Percentiles rank a stretch among this genome's conserved stretches.
These are phyloP conservation scores for Melanotaenia pygmaea DNA, from an alignment of 2,797 vertebrate genomes.

Conservation along the genomic window DNA sequence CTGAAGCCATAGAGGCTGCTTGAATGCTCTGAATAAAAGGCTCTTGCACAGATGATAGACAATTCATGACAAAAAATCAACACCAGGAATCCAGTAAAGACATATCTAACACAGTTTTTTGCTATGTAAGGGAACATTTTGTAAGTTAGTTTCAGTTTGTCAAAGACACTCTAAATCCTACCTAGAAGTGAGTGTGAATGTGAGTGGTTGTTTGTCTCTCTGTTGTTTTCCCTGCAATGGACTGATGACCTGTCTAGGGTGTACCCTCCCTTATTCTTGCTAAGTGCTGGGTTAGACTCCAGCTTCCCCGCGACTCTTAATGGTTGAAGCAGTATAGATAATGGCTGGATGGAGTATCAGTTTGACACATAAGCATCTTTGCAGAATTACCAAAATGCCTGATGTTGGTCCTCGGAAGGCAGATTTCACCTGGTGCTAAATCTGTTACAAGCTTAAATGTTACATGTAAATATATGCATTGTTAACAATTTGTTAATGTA, in stretches of 20 bases:
- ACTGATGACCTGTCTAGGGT: too few species aligned
- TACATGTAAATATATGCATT: background rate
- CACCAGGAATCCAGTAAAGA: background rate
- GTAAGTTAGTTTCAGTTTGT: too few species aligned
- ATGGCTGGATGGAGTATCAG: too few species aligned
- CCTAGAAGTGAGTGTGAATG: too few species aligned
- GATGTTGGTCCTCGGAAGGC: background rate
- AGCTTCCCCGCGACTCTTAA: too few species aligned
- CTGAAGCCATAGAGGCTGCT: constrained; percentile 7
- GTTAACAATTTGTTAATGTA: background rate
- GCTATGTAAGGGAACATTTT: background rate
- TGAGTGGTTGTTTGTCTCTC: too few species aligned
- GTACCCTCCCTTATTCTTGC: too few species aligned
- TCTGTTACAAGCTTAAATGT: background rate
- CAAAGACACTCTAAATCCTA: too few species aligned
- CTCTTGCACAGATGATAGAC: background rate
- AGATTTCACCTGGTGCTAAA: background rate
- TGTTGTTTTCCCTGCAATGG: too few species aligned
- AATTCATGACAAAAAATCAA: constrained; percentile 1
- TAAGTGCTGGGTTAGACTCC: too few species aligned
- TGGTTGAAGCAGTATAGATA: too few species aligned
- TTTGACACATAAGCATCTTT: too few species aligned
- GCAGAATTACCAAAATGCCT: background rate
- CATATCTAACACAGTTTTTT: background rate
- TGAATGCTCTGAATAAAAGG: background rate